Conservation (phyloP, 2,797 vertebrate genomes). For the Myotis myotis region DNA sequence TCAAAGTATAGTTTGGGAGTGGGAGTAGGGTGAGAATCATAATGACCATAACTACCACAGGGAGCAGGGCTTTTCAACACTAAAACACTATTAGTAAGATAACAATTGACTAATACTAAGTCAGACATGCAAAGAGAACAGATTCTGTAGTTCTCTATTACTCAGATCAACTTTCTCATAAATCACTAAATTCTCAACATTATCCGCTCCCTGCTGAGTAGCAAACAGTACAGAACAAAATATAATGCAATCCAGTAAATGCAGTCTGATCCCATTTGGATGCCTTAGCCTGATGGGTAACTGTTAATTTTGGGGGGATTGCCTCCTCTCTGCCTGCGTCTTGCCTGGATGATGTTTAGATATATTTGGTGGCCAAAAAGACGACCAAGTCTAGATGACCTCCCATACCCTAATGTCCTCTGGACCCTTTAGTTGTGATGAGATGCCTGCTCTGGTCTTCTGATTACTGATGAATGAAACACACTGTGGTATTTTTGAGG, state of each 20-base stretch:
- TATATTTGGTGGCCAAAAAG: not conserved
- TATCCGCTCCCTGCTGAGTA: not conserved
- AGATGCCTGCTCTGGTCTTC: not conserved
- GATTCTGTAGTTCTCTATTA: not conserved
- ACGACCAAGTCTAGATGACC: not conserved
- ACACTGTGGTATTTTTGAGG: not conserved
- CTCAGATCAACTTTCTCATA: not conserved
- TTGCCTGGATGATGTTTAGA: not conserved
- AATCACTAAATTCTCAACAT: not conserved
- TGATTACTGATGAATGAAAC: not conserved
- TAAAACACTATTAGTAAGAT: not conserved
- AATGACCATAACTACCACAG: not conserved
- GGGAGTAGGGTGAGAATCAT: not conserved
- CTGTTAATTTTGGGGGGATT: not conserved
- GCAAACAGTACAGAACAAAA: not conserved
- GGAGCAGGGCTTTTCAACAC: not conserved
- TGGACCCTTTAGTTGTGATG: not conserved
- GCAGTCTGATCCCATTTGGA: not conserved
- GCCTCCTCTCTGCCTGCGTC: not conserved
- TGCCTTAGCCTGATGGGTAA: not conserved
- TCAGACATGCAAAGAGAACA: not conserved
- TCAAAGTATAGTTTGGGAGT: not conserved
- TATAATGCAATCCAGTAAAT: not conserved
- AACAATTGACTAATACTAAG: not conserved
- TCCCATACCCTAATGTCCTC: not conserved